These are phyloP conservation scores for Podocnemis expansa DNA, from an alignment of 2,113 vertebrate species.

Conservation along the genomic window DNA sequence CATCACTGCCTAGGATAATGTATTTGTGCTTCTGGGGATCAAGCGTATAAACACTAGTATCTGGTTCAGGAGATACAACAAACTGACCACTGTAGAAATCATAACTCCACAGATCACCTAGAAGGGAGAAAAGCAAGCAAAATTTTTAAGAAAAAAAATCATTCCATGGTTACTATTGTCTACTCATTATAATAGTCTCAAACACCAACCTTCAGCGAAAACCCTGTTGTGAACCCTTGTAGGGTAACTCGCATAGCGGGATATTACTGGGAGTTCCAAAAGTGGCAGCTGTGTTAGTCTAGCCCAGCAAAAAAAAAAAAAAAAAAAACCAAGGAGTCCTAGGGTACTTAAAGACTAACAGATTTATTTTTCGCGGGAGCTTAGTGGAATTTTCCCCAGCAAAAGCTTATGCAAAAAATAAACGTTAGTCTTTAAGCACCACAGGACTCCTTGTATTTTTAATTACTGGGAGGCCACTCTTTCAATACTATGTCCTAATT, in stretches of 20 bases:
- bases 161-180: not conserved
- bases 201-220: not conserved
- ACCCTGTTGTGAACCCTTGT: not conserved
- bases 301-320: too few relatives aligned
- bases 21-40: slow-evolving; percentile 93
- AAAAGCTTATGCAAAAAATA: too few relatives aligned
- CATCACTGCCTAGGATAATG: slow-evolving; percentile 96
- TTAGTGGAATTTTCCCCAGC: too few relatives aligned
- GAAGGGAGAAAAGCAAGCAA: not conserved
- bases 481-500: not conserved
- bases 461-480: not conserved
- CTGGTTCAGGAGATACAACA: slow-evolving; percentile 96
- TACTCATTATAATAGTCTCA: not conserved
- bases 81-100: slow-evolving; percentile 98
- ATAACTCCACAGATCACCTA: slow-evolving; percentile 98
- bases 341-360: too few relatives aligned
- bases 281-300: too few relatives aligned
- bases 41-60: slow-evolving; percentile 93
- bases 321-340: too few relatives aligned
- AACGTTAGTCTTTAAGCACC: too few relatives aligned
- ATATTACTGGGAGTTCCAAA: too few relatives aligned
- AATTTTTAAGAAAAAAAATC: not conserved
- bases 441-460: too few relatives aligned
- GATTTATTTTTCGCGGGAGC: too few relatives aligned
- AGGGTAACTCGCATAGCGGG: not conserved